These are phyloP conservation scores for Lanius collurio DNA, from an alignment of 2,113 vertebrate species.

Conservation along the genomic window DNA sequence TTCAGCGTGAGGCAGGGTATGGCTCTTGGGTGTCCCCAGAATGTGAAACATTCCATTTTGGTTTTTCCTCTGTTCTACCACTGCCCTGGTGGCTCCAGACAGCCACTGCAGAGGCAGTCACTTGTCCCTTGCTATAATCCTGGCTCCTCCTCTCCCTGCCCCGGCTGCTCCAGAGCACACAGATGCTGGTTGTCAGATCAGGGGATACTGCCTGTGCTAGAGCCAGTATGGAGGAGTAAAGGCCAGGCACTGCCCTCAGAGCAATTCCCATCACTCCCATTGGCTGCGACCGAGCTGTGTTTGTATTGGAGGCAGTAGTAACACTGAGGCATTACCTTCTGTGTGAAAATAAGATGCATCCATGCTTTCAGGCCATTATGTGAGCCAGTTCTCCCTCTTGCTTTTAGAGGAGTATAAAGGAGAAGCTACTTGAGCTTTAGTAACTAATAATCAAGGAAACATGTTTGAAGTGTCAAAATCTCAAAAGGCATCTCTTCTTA, in stretches of 20 bases:
- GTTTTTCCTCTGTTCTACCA: not conserved
- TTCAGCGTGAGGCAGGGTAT: not conserved
- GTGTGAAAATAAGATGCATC: not conserved
- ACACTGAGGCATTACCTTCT: not conserved
- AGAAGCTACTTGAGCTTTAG: slow-evolving; percentile 31
- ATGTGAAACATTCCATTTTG: not conserved
- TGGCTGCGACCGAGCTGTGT: rapidly evolving
- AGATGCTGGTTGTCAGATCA: not conserved
- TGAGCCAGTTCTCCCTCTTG: not conserved
- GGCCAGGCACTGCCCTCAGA: not conserved
- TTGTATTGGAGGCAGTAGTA: not conserved
- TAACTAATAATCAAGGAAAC: slow-evolving; percentile 20
- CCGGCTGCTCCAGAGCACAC: not conserved
- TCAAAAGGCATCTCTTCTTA: not conserved
- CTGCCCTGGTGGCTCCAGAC: not conserved
- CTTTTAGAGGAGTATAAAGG: not conserved
- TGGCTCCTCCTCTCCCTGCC: not conserved
- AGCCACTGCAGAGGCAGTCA: rapidly evolving
- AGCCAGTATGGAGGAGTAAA: not conserved
- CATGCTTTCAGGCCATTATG: not conserved
- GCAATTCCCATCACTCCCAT: not conserved
- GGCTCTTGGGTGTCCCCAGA: not conserved
- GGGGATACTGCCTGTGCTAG: not conserved
- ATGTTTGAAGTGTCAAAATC: slow-evolving; percentile 20
- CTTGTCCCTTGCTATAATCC: not conserved